Base-by-base conservation (phyloP, 2,888 invertebrate genomes). In the Colletes collaris region DNA sequence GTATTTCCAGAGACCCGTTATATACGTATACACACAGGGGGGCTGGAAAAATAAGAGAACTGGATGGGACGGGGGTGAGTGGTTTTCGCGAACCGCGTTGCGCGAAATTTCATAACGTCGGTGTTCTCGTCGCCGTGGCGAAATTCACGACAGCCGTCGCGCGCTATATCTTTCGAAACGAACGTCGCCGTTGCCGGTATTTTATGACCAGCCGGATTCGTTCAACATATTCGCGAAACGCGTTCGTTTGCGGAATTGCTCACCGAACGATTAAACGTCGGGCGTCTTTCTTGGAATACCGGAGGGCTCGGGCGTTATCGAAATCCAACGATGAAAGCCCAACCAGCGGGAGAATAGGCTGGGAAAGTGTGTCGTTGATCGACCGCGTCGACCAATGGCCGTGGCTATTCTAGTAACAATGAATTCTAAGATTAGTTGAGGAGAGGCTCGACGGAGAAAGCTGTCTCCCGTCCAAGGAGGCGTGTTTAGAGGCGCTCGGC, bases 81-180 rank as follows among this genome's bases (percentile, higher is more conserved):
- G 27, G 27, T 27, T 69, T 70, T 68, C 63, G 71, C 55, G 79
- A 79, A 53, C 55, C 58, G 74, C 60, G 81, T 64, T 35, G 64
- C 53, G 46, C 53, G 62, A 83, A 84, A 80, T 74, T 82, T 82
- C 82, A 75, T 78, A 82, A 83, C 79, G 69, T 56, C 60, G 67
- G 6, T 40, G 40, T 7, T 62, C 55, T 16, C 35, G 70, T 7
- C 37, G 40, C 27, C 35, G 70, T 7, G 37, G 40, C 58, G 46
- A 73, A 81, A 81, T 81, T 76, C 81, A 59, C 76, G 66, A 13
- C 60, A 55, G 27, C 59, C 64, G 62, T 62, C 46, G 62, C 62
- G 63, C 27, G 63, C 27, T 55, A 66, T 72, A 79, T 64, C 52
- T 66, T 66, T 52, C 59, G 53, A 19, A 67, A 80, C 67, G 67